Percentiles rank a stretch among this genome's conserved stretches.
Evolutionary conservation across 2,797 vertebrate species (phyloP).

Genomic region (Dicrostonyx torquatus): DNA sequence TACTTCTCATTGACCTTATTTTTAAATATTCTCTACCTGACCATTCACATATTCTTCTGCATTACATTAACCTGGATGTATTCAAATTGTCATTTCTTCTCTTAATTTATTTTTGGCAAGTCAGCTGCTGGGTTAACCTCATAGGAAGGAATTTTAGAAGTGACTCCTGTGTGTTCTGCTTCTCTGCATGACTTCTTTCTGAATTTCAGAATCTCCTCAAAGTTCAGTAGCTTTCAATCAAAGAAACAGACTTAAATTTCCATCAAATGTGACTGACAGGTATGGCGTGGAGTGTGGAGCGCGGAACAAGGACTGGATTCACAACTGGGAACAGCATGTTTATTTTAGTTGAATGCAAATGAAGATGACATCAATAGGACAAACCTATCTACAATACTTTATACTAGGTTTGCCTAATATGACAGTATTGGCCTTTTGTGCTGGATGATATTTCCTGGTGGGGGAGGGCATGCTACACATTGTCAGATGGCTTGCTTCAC

Average conservation of each 20-base stretch:
- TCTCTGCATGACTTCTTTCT: not conserved
- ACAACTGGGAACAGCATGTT: not conserved
- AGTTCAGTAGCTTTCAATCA: not conserved
- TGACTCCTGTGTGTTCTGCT: not conserved
- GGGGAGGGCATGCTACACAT: no score
- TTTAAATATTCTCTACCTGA: conserved; percentile 32
- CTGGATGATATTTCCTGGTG: no score
- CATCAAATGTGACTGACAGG: not conserved
- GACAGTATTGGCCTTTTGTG: not conserved
- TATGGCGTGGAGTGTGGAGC: not conserved
- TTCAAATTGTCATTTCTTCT: conserved; percentile 35
- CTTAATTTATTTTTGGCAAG: not conserved
- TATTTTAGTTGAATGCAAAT: not conserved
- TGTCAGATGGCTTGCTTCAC: not conserved
- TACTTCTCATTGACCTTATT: not conserved
- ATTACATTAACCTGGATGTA: conserved; percentile 18
- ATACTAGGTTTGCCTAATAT: not conserved
- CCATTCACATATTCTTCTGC: not conserved
- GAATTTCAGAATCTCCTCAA: not conserved
- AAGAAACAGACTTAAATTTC: not conserved
- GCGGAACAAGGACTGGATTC: not conserved
- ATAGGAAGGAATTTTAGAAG: conserved; percentile 5
- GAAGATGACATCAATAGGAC: not conserved
- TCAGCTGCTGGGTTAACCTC: not conserved
- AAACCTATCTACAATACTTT: not conserved